Evolutionary conservation across 2,113 vertebrate genomes (phyloP), one percentile per base, ranked within the genome.

Genomic region (Ctenomys sociabilis): DNA sequence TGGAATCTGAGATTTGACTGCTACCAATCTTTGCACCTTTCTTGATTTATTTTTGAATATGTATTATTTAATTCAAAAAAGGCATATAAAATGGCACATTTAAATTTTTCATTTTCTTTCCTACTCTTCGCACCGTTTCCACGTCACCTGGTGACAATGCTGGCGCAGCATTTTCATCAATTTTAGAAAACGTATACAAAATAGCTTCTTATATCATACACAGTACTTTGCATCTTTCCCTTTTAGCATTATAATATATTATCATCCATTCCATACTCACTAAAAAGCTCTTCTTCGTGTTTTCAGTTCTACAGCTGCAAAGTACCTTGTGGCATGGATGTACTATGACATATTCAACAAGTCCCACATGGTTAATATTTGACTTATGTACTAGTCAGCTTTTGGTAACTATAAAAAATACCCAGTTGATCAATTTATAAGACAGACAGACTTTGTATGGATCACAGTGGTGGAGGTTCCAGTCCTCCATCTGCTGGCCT

Each of bases 31-130:
- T 85, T 91, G n/a, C 43, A 75, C 26, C 5, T 28, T 78, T 81
- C 78, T 82, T 92, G 37, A 54, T 78, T 96, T 93, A 81, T 43
- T 93, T 93, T 89, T 72, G 22, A 83, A 77, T 89, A 72, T 45
- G 19, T 61, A 86, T 86, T 43, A 26, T 0, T 0, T 66, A 63
- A 93, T 75, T 77, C 59, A 75, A 95, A 91, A 26, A 86, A 30
- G 22, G 6, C 66, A 80, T n/a, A 87, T 72, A 10, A 37, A 83
- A 90, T 88, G 7, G 5, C 57, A 7, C 21, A 77, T 30, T 63
- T 22, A 24, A 16, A 85, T 43, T 37, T 35, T 35, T 59, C 13
- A 70, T 95, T 90, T 95, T 30, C 1, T 30, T 35, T 35, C 24
- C 32, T 45, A 19, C 5, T n/a, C 8, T 11, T 26, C 28, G 14